A percentile compares a stretch with the other conserved stretches of the same genome.
These are phyloP conservation scores for Palythoa grandis DNA, from an alignment of 92 coral and sea anemone genomes.

Conservation along the genomic window DNA sequence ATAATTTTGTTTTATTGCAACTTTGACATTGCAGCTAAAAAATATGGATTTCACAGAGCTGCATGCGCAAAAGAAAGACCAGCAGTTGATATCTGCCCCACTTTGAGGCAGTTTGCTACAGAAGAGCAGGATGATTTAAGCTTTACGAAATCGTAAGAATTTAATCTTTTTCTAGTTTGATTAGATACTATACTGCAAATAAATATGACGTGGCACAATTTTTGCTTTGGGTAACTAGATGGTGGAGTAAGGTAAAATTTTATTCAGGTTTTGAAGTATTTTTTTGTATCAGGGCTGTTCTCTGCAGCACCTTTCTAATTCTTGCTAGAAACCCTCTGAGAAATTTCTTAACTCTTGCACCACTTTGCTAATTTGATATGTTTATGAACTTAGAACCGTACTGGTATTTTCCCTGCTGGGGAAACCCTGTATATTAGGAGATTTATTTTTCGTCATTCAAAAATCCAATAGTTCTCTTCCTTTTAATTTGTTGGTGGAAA, in stretches of 20 bases:
- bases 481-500: neutral
- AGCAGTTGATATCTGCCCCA: neutral
- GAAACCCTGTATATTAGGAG: neutral
- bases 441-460: neutral
- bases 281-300: neutral
- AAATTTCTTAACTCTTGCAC: neutral
- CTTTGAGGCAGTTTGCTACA: constrained; percentile 1
- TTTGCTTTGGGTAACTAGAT: neutral
- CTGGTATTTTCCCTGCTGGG: neutral
- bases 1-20: neutral
- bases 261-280: neutral
- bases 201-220: neutral
- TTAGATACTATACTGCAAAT: neutral
- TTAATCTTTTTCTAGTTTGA: neutral
- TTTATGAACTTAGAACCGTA: neutral
- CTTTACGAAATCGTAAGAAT: neutral
- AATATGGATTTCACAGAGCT: neutral
- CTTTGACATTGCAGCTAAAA: neutral
- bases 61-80: neutral
- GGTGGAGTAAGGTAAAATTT: neutral
- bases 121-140: neutral
- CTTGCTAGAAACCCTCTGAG: neutral
- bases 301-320: neutral
- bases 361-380: neutral
- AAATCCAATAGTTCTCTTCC: neutral